Conservation (phyloP, 2,888 invertebrate genomes). For the Aleiodes testaceus region DNA sequence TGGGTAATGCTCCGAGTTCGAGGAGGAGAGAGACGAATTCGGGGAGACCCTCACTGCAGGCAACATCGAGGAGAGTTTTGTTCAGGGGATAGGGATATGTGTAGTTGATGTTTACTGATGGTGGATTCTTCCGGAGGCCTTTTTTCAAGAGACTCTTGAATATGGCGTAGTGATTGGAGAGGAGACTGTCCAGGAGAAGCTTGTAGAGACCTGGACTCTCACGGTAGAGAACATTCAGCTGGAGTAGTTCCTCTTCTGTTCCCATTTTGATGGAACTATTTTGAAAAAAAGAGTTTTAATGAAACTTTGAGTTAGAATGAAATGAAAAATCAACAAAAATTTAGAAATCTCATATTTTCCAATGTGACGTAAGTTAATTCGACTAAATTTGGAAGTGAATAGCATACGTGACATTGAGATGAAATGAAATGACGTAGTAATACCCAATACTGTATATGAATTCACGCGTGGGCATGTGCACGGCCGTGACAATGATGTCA, state of each 20-base stretch:
- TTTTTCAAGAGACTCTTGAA: slow-evolving; percentile 57
- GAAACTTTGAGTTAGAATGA: background rate
- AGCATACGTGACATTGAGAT: background rate
- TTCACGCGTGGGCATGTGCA: slow-evolving; percentile 45
- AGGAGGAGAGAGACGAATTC: slow-evolving; percentile 77
- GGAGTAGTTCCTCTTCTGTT: slow-evolving; percentile 43
- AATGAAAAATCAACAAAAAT: too few species aligned
- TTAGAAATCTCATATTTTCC: too few species aligned
- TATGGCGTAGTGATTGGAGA: slow-evolving; percentile 46
- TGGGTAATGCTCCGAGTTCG: slow-evolving; percentile 78
- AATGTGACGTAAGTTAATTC: background rate
- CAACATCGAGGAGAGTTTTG: slow-evolving; percentile 78
- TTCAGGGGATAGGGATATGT: slow-evolving; percentile 76
- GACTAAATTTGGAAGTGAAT: slow-evolving; percentile 24
- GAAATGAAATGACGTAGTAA: slow-evolving; percentile 18
- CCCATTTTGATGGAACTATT: slow-evolving; percentile 44
- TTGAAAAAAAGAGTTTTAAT: slow-evolving; percentile 10
- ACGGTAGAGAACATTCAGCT: slow-evolving; percentile 25
- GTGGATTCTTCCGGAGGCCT: slow-evolving; percentile 43
- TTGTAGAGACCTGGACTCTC: slow-evolving; percentile 45
- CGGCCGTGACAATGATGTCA: slow-evolving; percentile 50
- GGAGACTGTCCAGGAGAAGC: slow-evolving; percentile 51
- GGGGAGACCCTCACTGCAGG: slow-evolving; percentile 75
- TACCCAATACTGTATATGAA: background rate
- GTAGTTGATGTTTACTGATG: slow-evolving; percentile 74